Percentiles rank a stretch among this genome's conserved stretches.
phyloP scores from a whole-genome alignment of 2,797 vertebrate species.

The Bovichtus diacanthus region DNA sequence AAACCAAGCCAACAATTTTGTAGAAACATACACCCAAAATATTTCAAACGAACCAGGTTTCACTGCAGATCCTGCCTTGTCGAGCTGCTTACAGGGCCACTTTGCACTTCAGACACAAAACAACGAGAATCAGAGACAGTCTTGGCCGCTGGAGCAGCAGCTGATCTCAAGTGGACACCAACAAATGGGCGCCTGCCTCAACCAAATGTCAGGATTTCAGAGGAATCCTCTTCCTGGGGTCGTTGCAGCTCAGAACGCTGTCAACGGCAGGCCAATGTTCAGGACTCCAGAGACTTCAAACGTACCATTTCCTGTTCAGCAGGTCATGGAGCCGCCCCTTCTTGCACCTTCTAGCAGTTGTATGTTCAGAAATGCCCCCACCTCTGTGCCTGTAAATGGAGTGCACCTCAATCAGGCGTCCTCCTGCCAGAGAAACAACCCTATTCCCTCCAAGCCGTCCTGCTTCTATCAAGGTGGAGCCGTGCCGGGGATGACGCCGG shows the following conservation, averaged over 20 bases:
- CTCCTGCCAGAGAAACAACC: slow-evolving; percentile 46
- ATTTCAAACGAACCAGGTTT: slow-evolving; percentile 56
- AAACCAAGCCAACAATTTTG: slow-evolving; percentile 32
- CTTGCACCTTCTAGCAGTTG: slow-evolving; percentile 58
- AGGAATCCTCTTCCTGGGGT: slow-evolving; percentile 28
- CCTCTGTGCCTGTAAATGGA: slow-evolving; percentile 41
- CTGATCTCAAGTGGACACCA: slow-evolving; percentile 51
- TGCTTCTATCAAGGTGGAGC: slow-evolving; percentile 72
- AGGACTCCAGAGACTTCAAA: slow-evolving; percentile 35
- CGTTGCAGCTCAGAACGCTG: not conserved
- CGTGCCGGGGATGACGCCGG: not conserved
- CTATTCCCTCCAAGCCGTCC: slow-evolving; percentile 57
- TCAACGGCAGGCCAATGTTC: slow-evolving; percentile 35
- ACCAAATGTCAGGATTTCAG: slow-evolving; percentile 59
- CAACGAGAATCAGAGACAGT: slow-evolving; percentile 36
- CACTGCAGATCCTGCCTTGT: slow-evolving; percentile 8
- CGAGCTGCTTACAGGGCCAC: slow-evolving; percentile 52
- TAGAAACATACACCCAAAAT: slow-evolving; percentile 50
- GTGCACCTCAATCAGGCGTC: slow-evolving; percentile 32
- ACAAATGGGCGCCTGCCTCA: slow-evolving; percentile 27
- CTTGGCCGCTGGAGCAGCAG: slow-evolving; percentile 61
- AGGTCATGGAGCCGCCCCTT: slow-evolving; percentile 4
- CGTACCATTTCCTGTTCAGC: slow-evolving; percentile 42
- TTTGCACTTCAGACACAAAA: slow-evolving; percentile 61
- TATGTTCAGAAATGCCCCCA: slow-evolving; percentile 59